Percentiles rank a stretch among this genome's conserved stretches.
phyloP scores from a whole-genome alignment of 1,140 invertebrate species.

The Cotesia glomerata region DNA sequence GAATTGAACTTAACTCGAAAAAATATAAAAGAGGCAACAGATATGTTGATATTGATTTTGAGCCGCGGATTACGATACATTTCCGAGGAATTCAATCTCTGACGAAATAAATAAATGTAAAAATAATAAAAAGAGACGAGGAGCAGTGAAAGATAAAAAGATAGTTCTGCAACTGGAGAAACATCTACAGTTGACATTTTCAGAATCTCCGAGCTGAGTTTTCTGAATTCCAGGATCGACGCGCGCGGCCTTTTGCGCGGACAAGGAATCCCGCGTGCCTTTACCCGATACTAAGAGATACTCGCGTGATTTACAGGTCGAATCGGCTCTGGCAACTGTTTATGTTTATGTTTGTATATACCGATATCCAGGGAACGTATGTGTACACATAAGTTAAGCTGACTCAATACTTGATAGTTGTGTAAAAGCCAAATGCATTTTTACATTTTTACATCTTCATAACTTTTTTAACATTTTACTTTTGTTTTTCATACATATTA shows the following conservation, averaged over 20 bases:
- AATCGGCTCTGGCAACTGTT: slow-evolving; percentile 12
- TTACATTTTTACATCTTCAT: too few species aligned
- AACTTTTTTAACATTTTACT: too few species aligned
- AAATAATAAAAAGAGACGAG: not conserved
- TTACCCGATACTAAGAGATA: slow-evolving; percentile 27
- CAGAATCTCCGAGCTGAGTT: slow-evolving; percentile 50
- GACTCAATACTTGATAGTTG: too few species aligned
- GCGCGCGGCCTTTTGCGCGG: slow-evolving; percentile 46
- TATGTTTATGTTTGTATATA: not conserved
- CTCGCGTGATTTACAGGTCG: slow-evolving; percentile 33
- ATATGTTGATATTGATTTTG: too few species aligned
- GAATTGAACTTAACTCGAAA: not conserved
- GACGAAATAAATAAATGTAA: not conserved
- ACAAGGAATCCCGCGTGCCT: slow-evolving; percentile 31
- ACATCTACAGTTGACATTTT: slow-evolving; percentile 52
- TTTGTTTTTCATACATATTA: too few species aligned
- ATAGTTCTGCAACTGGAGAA: slow-evolving; percentile 4
- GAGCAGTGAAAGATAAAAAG: not conserved
- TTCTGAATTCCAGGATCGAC: slow-evolving; percentile 46
- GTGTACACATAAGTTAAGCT: too few species aligned
- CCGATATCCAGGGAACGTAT: not conserved
- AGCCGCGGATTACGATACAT: too few species aligned
- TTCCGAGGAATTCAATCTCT: too few species aligned
- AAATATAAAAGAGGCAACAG: too few species aligned
- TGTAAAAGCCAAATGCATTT: too few species aligned